Conservation (phyloP, 2,888 invertebrate species). For the Bombyx huttoni region DNA sequence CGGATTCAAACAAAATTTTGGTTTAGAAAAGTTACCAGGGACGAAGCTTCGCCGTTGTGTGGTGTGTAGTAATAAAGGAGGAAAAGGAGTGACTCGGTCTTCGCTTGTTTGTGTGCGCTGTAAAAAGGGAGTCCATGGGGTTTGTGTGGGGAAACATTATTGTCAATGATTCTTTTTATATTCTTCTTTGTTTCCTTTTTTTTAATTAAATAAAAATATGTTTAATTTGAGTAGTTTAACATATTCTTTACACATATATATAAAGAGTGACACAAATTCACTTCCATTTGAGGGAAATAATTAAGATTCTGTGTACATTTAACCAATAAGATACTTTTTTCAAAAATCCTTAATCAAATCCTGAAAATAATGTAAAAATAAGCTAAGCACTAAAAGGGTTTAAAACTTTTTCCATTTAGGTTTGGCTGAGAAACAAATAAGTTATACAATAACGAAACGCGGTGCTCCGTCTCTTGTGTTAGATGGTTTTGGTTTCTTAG, state of each 20-base stretch:
- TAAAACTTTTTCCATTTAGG: constrained; percentile 12
- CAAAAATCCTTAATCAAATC: no score
- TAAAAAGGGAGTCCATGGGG: background rate
- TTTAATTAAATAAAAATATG: no score
- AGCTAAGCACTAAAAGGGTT: no score
- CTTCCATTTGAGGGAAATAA: no score
- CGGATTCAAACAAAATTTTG: background rate
- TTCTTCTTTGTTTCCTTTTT: background rate
- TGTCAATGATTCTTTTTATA: background rate
- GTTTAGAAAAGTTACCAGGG: background rate
- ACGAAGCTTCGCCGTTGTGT: constrained; percentile 4
- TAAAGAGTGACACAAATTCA: no score
- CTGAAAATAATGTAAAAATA: no score
- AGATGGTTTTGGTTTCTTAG: constrained; percentile 47
- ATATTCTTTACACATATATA: no score
- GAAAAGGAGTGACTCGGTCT: background rate
- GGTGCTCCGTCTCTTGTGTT: constrained; percentile 56
- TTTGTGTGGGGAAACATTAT: background rate
- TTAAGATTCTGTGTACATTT: no score
- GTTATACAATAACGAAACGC: constrained; percentile 54
- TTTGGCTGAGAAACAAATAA: constrained; percentile 25
- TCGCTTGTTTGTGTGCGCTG: no score
- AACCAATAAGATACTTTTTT: no score
- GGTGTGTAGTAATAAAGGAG: constrained; percentile 4
- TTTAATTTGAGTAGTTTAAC: no score